Percentiles rank a stretch among this genome's conserved stretches.
These are phyloP conservation scores for Pseudococcus longispinus DNA, from an alignment of 2,888 invertebrate genomes.

Conservation along the genomic window DNA sequence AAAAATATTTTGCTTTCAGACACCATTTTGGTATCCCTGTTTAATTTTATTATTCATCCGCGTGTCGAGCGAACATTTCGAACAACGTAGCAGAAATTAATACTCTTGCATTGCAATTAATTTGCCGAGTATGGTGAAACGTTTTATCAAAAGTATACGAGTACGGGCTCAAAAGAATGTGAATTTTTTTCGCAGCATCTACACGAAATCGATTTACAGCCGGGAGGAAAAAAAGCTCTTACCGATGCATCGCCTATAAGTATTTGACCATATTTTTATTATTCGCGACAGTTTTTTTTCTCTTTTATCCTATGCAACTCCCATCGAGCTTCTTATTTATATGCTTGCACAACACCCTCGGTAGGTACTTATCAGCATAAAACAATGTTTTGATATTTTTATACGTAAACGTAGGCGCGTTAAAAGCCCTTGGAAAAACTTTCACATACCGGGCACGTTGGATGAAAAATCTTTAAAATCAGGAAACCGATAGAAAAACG, in stretches of 20 bases:
- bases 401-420: background rate
- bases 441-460: background rate
- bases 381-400: conserved; percentile 22
- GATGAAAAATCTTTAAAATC: background rate
- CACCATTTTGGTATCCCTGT: background rate
- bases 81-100: conserved; percentile 15
- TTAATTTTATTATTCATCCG: conserved; percentile 28
- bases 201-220: background rate
- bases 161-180: background rate
- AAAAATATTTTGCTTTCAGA: background rate
- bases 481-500: background rate
- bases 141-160: background rate
- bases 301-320: background rate
- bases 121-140: conserved; percentile 19
- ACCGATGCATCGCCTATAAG: conserved; percentile 9
- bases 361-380: conserved; percentile 13
- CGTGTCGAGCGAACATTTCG: conserved; percentile 11
- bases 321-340: conserved; percentile 17
- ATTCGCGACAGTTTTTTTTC: background rate
- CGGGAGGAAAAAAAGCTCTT: background rate
- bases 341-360: conserved; percentile 26
- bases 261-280: conserved; percentile 30
- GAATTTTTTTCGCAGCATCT: conserved; percentile 21
- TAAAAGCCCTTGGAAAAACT: background rate
- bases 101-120: conserved; percentile 10